phyloP scores from a whole-genome alignment of 2,888 invertebrate genomes.

The Drosophila fulvimacula region DNA sequence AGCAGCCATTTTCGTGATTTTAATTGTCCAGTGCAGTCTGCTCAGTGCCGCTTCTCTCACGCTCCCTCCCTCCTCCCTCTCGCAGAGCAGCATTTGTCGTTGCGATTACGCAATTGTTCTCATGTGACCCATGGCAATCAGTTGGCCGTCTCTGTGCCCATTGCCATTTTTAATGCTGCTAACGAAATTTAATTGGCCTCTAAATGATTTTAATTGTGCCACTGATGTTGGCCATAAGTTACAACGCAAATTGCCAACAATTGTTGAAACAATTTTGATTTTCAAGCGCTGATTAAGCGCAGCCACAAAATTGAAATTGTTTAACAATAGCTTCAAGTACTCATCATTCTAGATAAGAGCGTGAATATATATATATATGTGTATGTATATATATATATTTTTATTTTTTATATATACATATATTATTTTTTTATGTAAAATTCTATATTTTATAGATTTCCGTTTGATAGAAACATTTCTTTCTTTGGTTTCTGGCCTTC shows the following conservation, averaged over 20 bases:
- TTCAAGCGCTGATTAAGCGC: conserved; percentile 21
- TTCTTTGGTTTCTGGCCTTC: too few species aligned
- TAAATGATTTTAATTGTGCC: conserved; percentile 81
- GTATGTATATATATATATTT: too few species aligned
- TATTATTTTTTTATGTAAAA: too few species aligned
- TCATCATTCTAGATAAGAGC: neutral
- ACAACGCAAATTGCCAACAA: conserved; percentile 60
- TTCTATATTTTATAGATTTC: too few species aligned
- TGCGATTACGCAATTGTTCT: conserved; percentile 71
- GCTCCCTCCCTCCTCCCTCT: neutral
- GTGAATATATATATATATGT: neutral
- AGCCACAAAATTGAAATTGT: conserved; percentile 2
- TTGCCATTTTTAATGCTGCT: conserved; percentile 73
- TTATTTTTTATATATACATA: too few species aligned
- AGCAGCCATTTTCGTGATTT: conserved; percentile 75
- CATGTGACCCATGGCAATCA: conserved; percentile 67
- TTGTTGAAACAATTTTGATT: conserved; percentile 37
- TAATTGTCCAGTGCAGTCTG: conserved; percentile 62
- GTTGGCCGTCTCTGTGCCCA: conserved; percentile 36
- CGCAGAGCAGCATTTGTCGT: conserved; percentile 6
- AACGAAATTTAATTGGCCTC: conserved; percentile 80
- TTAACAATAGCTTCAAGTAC: conserved; percentile 18
- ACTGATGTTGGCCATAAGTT: conserved; percentile 78
- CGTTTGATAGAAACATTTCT: too few species aligned
- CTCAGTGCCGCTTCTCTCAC: neutral